These are phyloP conservation scores for Laterallus jamaicensis DNA, from an alignment of 2,113 vertebrate species.

Conservation along the genomic window DNA sequence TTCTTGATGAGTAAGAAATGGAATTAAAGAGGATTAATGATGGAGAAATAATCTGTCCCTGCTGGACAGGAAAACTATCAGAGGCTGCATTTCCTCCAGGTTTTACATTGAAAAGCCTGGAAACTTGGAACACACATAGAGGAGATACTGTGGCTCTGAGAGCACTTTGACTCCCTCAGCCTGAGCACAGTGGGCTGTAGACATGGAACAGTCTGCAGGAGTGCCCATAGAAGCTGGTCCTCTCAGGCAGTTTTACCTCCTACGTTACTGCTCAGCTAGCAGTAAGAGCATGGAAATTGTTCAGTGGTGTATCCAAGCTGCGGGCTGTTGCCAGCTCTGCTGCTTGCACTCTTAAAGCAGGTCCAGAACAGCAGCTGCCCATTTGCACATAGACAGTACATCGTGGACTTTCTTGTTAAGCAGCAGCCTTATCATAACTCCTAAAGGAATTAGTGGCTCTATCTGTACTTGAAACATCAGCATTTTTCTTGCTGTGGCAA, in stretches of 20 bases:
- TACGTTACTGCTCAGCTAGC: background rate
- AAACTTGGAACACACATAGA: background rate
- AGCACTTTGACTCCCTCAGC: background rate
- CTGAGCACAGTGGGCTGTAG: background rate
- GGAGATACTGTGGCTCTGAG: background rate
- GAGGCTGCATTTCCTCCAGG: background rate
- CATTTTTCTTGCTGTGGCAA: background rate
- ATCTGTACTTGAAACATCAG: background rate
- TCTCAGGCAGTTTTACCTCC: background rate
- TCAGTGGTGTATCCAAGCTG: accelerated
- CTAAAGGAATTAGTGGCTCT: background rate
- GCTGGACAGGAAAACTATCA: background rate
- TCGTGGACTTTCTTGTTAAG: background rate
- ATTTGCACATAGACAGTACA: background rate
- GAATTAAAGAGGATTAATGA: background rate
- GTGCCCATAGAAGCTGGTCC: background rate
- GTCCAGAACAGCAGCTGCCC: background rate
- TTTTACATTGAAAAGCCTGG: background rate
- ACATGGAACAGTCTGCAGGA: accelerated
- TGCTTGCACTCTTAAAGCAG: background rate
- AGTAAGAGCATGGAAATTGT: background rate
- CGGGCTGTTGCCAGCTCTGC: background rate
- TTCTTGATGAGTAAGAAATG: background rate
- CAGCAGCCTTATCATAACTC: background rate
- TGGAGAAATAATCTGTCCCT: background rate